Base-by-base conservation (phyloP, 2,113 vertebrate genomes). In the Antidorcas marsupialis region DNA sequence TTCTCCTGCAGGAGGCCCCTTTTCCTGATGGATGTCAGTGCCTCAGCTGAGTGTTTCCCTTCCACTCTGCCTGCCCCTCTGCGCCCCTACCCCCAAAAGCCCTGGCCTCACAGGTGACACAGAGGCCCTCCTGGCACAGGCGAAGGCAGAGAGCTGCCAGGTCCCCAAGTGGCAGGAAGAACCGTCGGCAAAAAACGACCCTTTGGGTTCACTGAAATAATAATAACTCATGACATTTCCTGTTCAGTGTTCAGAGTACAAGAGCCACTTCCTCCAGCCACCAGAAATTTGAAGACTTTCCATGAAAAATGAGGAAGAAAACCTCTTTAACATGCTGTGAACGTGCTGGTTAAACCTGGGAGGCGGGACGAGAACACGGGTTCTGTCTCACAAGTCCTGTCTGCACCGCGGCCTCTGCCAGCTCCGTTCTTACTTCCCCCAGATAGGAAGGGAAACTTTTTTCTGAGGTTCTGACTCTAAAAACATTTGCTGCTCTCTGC, bases 241-340 rank as follows among this genome's bases (percentile, higher is more conserved):
- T 96, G 76, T 85, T 55, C 85, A 81, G 92, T 86, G 82, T 79
- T 45, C 82, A 95, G 64, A 62, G 59, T 76, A 33, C 79, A 62
- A 55, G 96, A 64, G 67, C 93, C 64, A 96, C 97, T 97, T 98
- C 98, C 98, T 81, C 87, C 60, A 28, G 43, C 87, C 21, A 79
- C 67, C 87, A 97, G 91, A 97, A 97, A 95, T 95, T 81, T 96
- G 86, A 98, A 97, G 97, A 94, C 95, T 97, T 97, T 95, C 98
- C 97, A 95, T 96, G 90, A 92, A 97, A 96, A 98, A 97, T 98
- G 98, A 97, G 97, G 98, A 98, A 98, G 98, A 92, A 97, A 96
- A 96, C 87, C 94, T 79, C 52, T 76, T 76, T 60, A 89, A 89
- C 78, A 55, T 96, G 94, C 92, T n/a, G 89, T 94, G 92, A 89